Conservation (phyloP, 2,888 invertebrate species). For the Lottia scabra region DNA sequence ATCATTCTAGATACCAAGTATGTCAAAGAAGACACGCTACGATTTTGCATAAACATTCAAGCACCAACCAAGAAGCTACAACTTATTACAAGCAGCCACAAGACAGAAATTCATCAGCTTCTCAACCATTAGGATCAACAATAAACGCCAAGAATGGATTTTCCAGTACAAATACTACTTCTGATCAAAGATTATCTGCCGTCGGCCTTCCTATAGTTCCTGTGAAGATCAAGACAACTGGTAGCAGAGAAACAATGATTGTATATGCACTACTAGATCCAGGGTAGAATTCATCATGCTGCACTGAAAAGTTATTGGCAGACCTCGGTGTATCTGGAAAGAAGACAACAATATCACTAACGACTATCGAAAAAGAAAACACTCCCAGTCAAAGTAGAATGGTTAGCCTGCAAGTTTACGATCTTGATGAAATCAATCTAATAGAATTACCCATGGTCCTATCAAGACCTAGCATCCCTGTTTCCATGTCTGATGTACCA, state of each 20-base stretch:
- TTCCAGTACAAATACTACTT: not conserved
- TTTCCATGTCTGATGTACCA: not conserved
- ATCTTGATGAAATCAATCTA: not conserved
- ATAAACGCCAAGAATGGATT: not conserved
- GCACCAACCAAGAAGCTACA: not conserved
- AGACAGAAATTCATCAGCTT: not conserved
- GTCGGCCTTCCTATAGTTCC: constrained; percentile 18
- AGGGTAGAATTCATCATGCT: constrained; percentile 14
- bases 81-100: not conserved
- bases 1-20: not conserved
- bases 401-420: not conserved
- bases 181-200: not conserved
- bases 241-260: not conserved
- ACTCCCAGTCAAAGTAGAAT: not conserved
- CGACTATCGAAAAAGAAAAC: constrained; percentile 7
- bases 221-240: constrained; percentile 7
- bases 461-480: constrained; percentile 1
- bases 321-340: not conserved
- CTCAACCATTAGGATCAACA: no score
- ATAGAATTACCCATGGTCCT: not conserved
- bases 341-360: constrained; percentile 5
- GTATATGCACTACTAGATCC: constrained; percentile 17
- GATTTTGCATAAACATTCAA: not conserved
- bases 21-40: not conserved
- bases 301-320: constrained; percentile 7